phyloP scores from a whole-genome alignment of 2,888 invertebrate genomes.

The Ectobius pallidus region DNA sequence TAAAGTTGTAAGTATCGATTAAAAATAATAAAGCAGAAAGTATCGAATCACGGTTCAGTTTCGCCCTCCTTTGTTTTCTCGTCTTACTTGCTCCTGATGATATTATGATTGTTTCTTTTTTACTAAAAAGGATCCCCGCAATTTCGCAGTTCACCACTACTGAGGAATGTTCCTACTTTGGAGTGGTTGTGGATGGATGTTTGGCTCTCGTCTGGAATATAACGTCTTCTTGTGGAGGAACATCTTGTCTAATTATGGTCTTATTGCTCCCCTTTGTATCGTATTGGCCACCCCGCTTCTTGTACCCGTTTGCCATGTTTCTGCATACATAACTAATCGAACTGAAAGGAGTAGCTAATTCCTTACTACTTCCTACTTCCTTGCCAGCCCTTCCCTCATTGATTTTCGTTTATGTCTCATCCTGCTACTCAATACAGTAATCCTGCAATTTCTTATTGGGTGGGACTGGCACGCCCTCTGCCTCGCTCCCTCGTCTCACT shows the following conservation, averaged over 20 bases:
- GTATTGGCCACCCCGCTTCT: slow-evolving; percentile 18
- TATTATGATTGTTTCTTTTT: background rate
- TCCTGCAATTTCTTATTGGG: slow-evolving; percentile 36
- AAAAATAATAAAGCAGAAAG: background rate
- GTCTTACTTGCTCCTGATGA: background rate
- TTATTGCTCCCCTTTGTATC: slow-evolving; percentile 20
- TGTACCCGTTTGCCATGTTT: slow-evolving; percentile 21
- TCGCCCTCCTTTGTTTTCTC: background rate
- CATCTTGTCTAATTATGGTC: slow-evolving; percentile 23
- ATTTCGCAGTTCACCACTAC: background rate
- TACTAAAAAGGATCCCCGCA: background rate
- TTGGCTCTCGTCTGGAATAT: background rate
- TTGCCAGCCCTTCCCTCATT: slow-evolving; percentile 30
- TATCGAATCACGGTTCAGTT: background rate
- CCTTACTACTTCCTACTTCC: slow-evolving; percentile 24
- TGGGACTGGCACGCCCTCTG: no score
- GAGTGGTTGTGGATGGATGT: background rate
- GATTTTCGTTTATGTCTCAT: slow-evolving; percentile 41
- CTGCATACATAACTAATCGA: slow-evolving; percentile 37
- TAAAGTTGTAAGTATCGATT: background rate
- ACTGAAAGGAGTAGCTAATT: slow-evolving; percentile 33
- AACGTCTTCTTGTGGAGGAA: slow-evolving; percentile 2
- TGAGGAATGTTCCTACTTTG: background rate
- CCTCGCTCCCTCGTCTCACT: no score
- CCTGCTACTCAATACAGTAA: slow-evolving; percentile 30